These are phyloP conservation scores for Thalassaphorura encarpata DNA, from an alignment of 1,140 invertebrate genomes.

Conservation along the genomic window DNA sequence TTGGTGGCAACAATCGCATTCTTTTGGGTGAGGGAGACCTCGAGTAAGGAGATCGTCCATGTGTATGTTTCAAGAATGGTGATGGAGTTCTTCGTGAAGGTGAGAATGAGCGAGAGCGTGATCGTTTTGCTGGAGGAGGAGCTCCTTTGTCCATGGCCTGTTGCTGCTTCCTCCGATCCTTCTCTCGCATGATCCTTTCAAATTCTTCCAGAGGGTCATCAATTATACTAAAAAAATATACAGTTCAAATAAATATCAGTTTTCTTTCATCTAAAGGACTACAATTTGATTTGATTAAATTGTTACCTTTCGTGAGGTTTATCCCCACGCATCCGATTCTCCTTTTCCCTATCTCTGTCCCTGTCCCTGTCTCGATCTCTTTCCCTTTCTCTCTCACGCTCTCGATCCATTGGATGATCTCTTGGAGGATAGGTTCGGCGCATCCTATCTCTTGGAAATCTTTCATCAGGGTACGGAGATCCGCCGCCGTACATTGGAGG, in stretches of 20 bases:
- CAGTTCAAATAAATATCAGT: no score
- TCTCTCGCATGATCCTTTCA: slow-evolving; percentile 69
- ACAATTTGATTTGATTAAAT: no score
- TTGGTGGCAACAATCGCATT: slow-evolving; percentile 13
- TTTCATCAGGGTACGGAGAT: slow-evolving; percentile 2
- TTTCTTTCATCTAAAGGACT: no score
- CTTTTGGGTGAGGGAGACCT: slow-evolving; percentile 31
- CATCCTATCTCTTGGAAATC: neutral
- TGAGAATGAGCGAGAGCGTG: slow-evolving; percentile 27
- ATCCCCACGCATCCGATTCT: neutral
- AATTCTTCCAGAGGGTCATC: slow-evolving; percentile 76
- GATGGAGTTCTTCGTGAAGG: slow-evolving; percentile 34
- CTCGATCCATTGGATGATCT: neutral
- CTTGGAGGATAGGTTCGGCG: neutral
- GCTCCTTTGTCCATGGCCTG: no score
- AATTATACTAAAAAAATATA: no score
- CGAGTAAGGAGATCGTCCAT: slow-evolving; percentile 35
- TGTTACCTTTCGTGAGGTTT: neutral
- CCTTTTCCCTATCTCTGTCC: slow-evolving; percentile 5
- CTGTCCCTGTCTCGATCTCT: slow-evolving; percentile 10
- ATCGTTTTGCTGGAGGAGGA: slow-evolving; percentile 18
- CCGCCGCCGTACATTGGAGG: slow-evolving; percentile 3
- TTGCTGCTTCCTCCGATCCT: slow-evolving; percentile 53
- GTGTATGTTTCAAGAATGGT: slow-evolving; percentile 31
- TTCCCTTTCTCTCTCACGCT: slow-evolving; percentile 16